A percentile compares a stretch with the other conserved stretches of the same genome.
These are phyloP conservation scores for Brachionus sp. DNA, from an alignment of 1,140 invertebrate genomes.

Conservation along the genomic window DNA sequence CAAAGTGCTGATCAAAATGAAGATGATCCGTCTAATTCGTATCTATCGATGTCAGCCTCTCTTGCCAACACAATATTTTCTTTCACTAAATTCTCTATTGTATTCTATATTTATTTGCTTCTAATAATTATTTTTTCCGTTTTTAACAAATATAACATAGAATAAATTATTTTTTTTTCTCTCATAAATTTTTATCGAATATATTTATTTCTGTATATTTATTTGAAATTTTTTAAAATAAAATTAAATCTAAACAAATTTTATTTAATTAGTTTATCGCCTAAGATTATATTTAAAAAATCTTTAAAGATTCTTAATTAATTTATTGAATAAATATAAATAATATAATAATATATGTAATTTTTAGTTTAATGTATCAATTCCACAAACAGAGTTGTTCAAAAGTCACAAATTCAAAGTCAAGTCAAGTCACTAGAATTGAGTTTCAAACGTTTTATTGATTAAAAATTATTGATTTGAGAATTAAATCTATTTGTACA, in stretches of 20 bases:
- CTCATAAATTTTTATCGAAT: neutral
- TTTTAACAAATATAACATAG: slow-evolving; percentile 33
- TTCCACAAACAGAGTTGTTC: too few species aligned
- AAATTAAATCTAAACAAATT: neutral
- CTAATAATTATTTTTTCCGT: slow-evolving; percentile 35
- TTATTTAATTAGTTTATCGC: neutral
- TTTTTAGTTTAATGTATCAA: too few species aligned
- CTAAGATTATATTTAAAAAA: too few species aligned
- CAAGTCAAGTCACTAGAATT: too few species aligned
- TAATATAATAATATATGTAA: too few species aligned
- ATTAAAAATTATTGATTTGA: too few species aligned
- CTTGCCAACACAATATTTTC: slow-evolving; percentile 14
- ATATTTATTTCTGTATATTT: neutral
- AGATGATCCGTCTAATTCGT: neutral
- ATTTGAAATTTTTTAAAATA: neutral
- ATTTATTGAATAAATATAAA: too few species aligned
- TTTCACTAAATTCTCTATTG: slow-evolving; percentile 33
- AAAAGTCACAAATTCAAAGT: too few species aligned
- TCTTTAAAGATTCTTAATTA: too few species aligned
- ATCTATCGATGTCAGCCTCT: slow-evolving; percentile 3
- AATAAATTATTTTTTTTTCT: neutral
- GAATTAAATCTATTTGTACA: too few species aligned
- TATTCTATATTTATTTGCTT: slow-evolving; percentile 38
- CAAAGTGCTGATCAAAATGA: neutral
- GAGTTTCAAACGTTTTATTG: too few species aligned